Base-by-base conservation (phyloP, 2,888 invertebrate genomes). In the Morpho helenor region DNA sequence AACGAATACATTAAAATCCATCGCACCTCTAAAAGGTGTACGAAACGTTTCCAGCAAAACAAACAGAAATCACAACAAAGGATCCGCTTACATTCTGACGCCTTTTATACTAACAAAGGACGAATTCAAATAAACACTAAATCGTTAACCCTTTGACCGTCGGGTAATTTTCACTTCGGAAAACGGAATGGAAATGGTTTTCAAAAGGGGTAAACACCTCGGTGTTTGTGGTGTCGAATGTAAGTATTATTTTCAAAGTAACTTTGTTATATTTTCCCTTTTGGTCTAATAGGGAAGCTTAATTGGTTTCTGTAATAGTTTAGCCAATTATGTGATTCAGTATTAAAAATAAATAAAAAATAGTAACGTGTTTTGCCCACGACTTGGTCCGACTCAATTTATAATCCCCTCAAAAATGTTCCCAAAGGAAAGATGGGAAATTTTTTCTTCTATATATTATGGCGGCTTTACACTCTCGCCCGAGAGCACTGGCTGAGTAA, bases 121-220 rank as follows among this genome's bases (percentile, higher is more conserved):
- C 74, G 81, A 84, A 87, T 87, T 85, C 82, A 84, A 88, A 89
- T 88, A 89, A 88, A 89, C 88, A 88, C 79, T 80, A 82, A 88
- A 87, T 84, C 75, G 87, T 82, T 87, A 86, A 88, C 90, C 90
- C 88, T 89, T 90, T 89, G 88, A 87, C 89, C 87, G 87, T 79
- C 81, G 82, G 84, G 87, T 83, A 85, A 89, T 87, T 90, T 90
- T 87, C 89, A 84, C 84, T 77, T 76, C 74, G 84, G 84, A 85
- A 90, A 86, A 86, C 79, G 81, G 82, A 86, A 87, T 87, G 77
- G 86, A 84, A 87, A 87, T 83, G 82, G 84, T 84, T 87, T 84
- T 74, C 76, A 70, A 79, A 82, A 83, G 87, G 87, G 84, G 55
- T 49, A 55, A 55, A 55, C 55, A 74, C 73, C 71, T 68, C 71